Percentiles rank a stretch among this genome's conserved stretches.
These are phyloP conservation scores for Edolisoma coerulescens DNA, from an alignment of 2,113 vertebrate genomes.

Conservation along the genomic window DNA sequence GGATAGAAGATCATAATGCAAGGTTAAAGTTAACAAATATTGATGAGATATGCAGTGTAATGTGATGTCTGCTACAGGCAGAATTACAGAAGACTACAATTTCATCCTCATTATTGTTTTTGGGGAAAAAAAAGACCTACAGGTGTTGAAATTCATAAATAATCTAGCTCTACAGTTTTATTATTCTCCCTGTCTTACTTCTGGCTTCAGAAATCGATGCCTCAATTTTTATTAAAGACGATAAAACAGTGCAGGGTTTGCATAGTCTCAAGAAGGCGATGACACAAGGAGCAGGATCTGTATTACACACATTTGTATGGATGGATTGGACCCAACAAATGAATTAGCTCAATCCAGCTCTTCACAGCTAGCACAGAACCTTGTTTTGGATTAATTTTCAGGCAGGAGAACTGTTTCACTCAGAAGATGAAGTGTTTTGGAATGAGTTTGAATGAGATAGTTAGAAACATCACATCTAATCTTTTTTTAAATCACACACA, in stretches of 20 bases:
- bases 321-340: not conserved
- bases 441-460: constrained; percentile 16
- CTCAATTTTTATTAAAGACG: not conserved
- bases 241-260: not conserved
- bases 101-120: not conserved
- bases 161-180: not conserved
- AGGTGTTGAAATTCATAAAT: not conserved
- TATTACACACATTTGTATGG: not conserved
- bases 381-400: constrained; percentile 45
- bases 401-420: constrained; percentile 4
- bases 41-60: not conserved
- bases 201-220: not conserved
- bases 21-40: not conserved
- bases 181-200: not conserved
- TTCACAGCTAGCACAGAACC: not conserved
- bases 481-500: not conserved
- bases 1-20: not conserved
- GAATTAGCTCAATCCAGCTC: not conserved
- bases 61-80: not conserved
- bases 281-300: not conserved
- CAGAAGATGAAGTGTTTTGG: constrained; percentile 25
- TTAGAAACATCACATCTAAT: constrained; percentile 28
- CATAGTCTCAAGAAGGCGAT: not conserved
- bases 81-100: not conserved
- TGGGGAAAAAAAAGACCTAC: rapidly evolving